A percentile compares a stretch with the other conserved stretches of the same genome.
These are phyloP conservation scores for Theodoxus fluviatilis DNA, from an alignment of 2,888 invertebrate species.

Conservation along the genomic window DNA sequence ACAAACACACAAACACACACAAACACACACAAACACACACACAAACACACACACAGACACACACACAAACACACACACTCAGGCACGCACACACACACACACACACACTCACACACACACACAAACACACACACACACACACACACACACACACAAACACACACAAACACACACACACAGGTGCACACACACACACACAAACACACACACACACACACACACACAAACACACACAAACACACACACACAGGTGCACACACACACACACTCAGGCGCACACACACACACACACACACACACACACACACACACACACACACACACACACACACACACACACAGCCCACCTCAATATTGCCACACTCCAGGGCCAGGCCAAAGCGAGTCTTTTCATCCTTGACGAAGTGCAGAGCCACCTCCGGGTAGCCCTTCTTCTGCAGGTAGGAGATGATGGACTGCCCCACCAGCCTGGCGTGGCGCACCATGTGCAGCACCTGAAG, in stretches of 20 bases:
- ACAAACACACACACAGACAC: too few relatives aligned
- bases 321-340: background rate
- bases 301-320: background rate
- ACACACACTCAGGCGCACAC: background rate
- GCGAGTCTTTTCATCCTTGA: conserved; percentile 96
- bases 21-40: too few relatives aligned
- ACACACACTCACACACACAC: too few relatives aligned
- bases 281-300: background rate
- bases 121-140: too few relatives aligned
- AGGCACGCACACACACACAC: too few relatives aligned
- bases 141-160: too few relatives aligned
- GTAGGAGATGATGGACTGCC: conserved; percentile 98
- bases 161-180: too few relatives aligned
- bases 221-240: too few relatives aligned
- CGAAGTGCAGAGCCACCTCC: conserved; percentile 97
- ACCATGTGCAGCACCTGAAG: conserved; percentile 81
- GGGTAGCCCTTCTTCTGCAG: conserved; percentile 99
- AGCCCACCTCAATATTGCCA: conserved; percentile 91
- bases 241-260: background rate
- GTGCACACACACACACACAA: too few relatives aligned
- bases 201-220: too few relatives aligned
- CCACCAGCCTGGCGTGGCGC: conserved; percentile 91
- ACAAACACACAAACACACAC: too few relatives aligned
- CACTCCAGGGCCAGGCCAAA: conserved; percentile 96
- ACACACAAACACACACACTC: too few relatives aligned